These are phyloP conservation scores for Leptocoma aspasia DNA, from an alignment of 2,113 vertebrate species.

Conservation along the genomic window DNA sequence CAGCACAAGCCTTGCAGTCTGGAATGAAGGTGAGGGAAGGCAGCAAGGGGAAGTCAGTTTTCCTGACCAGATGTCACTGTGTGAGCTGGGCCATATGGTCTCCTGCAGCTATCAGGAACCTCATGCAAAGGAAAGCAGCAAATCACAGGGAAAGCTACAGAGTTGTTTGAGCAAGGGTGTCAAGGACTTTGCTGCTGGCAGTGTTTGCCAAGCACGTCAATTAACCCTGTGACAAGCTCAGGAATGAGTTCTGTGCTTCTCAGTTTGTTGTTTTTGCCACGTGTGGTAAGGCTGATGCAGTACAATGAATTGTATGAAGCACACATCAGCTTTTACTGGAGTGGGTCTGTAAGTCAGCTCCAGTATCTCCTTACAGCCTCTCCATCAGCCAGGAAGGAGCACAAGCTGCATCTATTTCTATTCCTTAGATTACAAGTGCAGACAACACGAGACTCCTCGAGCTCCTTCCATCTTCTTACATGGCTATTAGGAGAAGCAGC, in stretches of 20 bases:
- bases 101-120: not conserved
- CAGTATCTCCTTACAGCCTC: not conserved
- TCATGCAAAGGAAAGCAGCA: not conserved
- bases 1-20: not conserved
- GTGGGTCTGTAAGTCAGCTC: not conserved
- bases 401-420: not conserved
- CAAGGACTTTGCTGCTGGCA: not conserved
- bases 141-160: not conserved
- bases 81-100: not conserved
- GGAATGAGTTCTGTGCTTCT: not conserved
- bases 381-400: not conserved
- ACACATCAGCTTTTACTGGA: not conserved
- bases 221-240: not conserved
- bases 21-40: not conserved
- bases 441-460: conserved; percentile 14
- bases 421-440: conserved; percentile 11
- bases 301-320: not conserved
- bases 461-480: conserved; percentile 13
- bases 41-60: not conserved
- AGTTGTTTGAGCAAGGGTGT: not conserved
- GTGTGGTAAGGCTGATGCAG: not conserved
- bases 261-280: not conserved
- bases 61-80: not conserved
- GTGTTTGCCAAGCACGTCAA: not conserved
- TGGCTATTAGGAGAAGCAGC: not conserved